Evolutionary conservation across 1,140 invertebrate species (phyloP), one percentile per base, ranked within the genome.

Genomic region (Dendrolimus kikuchii): DNA sequence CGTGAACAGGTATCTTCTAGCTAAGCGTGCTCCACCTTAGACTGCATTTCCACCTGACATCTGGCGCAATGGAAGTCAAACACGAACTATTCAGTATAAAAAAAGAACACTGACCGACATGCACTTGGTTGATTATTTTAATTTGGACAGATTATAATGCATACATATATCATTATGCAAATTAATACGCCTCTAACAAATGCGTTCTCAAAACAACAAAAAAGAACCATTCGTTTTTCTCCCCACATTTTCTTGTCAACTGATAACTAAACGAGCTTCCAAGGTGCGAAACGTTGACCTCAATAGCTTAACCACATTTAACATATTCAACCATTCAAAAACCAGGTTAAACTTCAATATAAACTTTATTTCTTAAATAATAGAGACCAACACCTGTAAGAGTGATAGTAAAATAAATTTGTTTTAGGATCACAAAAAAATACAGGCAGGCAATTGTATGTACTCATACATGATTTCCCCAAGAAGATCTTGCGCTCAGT

Each of bases 201-300:
- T 23, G 23, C 23, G 23, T 23, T 23, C 23, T 23, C 23, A 23
- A 23, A 23, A 23, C 23, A 23, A 23, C 23, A 23, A 23, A 23
- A 23, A 23, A 23, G 23, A 23, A 50, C 10, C 36, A 49, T 9
- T 38, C 50, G 7, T 44, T 51, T 72, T 67, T 71, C 63, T 59
- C 58, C 55, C 60, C 51, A 62, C 61, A 68, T 68, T 71, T 70
- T 66, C 65, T 74, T 65, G 68, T 60, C 62, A 66, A 62, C 62
- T 63, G 73, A 72, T 74, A 74, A 72, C 52, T 42, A 59, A 70
- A 66, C 60, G 58, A 69, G 65, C 74, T 72, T 70, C 61, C 68
- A 77, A 77, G 71, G 70, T 77, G 72, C 71, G 50, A 64, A 74
- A 62, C 68, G 68, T 67, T 77, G 74, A 77, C 74, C 74, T 58